Base-by-base conservation (phyloP, 2,888 invertebrate genomes). In the Eupithecia exiguata region DNA sequence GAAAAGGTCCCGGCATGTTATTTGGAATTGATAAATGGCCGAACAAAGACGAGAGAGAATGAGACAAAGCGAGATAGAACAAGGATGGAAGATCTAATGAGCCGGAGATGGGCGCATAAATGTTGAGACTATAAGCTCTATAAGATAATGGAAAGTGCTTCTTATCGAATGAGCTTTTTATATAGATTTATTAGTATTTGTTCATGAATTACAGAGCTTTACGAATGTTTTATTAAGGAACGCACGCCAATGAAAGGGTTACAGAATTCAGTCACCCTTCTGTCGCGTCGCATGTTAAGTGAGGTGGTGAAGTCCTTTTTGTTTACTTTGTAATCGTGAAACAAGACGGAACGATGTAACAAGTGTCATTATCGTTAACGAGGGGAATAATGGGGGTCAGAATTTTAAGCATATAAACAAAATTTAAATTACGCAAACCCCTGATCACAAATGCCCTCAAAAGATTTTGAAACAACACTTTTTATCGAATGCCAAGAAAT, bases 11-110 rank as follows among this genome's bases (percentile, higher is more conserved):
- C 91, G 92, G 91, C 90, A 93, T 93, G 94, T 93, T 94, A 94
- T 94, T 94, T 93, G 91, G 94, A 91, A 92, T 94, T 94, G 94
- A 94, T 94, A 94, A 94, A 94, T 94, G 91, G 92, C 89, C 91
- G 90, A 89, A 90, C 91, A 87, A 88, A 92, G 93, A 90, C 86
- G 92, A 86, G 92, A 81, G 86, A 71, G 89, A 93, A 81, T 77
- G 84, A 86, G 89, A 92, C 83, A 81, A 82, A 92, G 89, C 92
- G 92, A 89, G 90, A 83, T 78, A 74, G 83, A 86, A 92, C 77
- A 79, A 88, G 84, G 93, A 93, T 78, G 83, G 86, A 82, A 79
- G 82, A 87, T 88, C 91, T 92, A 93, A 93, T 94, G 92, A 94
- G 91, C 88, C 84, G 88, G 86, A 86, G 86, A 87, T 87, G 87